Conservation (phyloP, 2,797 vertebrate species). For the Myiotriccus ornatus region DNA sequence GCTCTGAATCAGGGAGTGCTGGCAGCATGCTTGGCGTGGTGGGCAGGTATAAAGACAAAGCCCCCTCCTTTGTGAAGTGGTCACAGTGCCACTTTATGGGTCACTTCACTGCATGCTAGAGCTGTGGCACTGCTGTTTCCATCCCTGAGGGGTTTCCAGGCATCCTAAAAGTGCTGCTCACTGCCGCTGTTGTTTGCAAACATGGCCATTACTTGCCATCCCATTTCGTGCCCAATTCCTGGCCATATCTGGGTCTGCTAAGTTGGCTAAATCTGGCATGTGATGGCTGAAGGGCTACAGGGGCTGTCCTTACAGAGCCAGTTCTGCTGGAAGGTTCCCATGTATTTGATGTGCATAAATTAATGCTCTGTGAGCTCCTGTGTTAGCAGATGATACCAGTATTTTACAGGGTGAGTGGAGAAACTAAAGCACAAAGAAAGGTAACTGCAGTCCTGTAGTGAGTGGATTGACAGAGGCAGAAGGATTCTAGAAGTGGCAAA, state of each 20-base stretch:
- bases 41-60: slow-evolving; percentile 3
- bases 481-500: background rate
- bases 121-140: background rate
- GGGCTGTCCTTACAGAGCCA: background rate
- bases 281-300: background rate
- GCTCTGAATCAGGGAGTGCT: background rate
- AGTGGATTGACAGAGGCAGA: background rate
- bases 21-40: fast-evolving
- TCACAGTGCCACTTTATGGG: background rate
- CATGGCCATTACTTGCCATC: background rate
- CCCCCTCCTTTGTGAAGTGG: background rate
- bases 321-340: background rate
- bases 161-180: background rate
- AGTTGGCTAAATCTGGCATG: background rate
- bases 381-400: background rate
- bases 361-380: background rate
- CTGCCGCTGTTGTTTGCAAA: background rate
- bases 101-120: background rate
- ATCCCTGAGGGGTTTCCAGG: background rate
- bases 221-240: background rate
- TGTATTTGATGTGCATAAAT: background rate
- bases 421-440: background rate
- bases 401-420: background rate
- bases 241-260: background rate
- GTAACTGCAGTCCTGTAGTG: background rate